These are phyloP conservation scores for Diloba caeruleocephala DNA, from an alignment of 2,888 invertebrate genomes.

Conservation along the genomic window DNA sequence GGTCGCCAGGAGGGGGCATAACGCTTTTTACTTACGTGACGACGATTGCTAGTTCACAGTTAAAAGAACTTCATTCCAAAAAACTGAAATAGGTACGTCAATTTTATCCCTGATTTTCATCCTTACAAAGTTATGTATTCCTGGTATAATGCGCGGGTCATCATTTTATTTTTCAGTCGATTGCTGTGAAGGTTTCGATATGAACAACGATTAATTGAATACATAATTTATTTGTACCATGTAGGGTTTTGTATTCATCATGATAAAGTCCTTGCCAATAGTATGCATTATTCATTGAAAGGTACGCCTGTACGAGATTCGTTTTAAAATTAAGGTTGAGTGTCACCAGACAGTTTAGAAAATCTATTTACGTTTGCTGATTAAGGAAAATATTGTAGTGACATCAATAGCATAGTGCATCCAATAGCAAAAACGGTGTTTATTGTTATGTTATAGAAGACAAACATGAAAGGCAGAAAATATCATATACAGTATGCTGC, in stretches of 20 bases:
- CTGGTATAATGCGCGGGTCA: conserved; percentile 41
- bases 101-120: conserved; percentile 65
- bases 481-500: too few species aligned
- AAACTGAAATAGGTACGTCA: too few species aligned
- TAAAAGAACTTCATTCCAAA: too few species aligned
- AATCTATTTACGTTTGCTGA: conserved; percentile 22
- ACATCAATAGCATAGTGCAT: conserved; percentile 8
- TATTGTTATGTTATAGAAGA: neutral
- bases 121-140: conserved; percentile 43
- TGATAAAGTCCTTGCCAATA: conserved; percentile 56
- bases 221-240: conserved; percentile 26
- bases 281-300: conserved; percentile 62
- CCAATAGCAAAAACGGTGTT: conserved; percentile 7
- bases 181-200: conserved; percentile 78
- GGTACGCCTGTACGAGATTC: conserved; percentile 35
- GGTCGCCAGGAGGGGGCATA: too few species aligned
- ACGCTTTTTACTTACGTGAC: too few species aligned
- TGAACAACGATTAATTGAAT: conserved; percentile 68
- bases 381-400: conserved; percentile 27
- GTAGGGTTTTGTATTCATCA: conserved; percentile 54
- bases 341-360: conserved; percentile 5
- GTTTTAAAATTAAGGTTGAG: conserved; percentile 25
- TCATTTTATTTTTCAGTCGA: conserved; percentile 62
- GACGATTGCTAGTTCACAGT: too few species aligned
- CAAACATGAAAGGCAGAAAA: too few species aligned